Evolutionary conservation across 2,888 invertebrate genomes (phyloP).

Genomic region (Ommatoiulus sabulosus): DNA sequence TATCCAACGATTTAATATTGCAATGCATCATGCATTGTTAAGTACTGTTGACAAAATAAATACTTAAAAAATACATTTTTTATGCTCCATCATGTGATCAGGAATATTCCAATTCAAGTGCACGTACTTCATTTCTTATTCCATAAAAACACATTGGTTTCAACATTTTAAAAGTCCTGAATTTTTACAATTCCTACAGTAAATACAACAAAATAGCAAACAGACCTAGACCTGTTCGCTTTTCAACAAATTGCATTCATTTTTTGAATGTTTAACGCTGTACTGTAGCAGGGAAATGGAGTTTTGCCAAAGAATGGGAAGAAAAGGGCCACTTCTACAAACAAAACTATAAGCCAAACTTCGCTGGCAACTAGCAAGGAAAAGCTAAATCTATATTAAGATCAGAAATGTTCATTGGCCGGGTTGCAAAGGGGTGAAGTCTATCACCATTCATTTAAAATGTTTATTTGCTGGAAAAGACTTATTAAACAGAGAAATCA

Average conservation of each 20-base stretch:
- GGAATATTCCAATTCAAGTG: too few species aligned
- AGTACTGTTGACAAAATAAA: too few species aligned
- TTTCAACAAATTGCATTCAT: neutral
- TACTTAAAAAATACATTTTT: too few species aligned
- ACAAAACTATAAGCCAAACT: neutral
- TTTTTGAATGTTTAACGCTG: neutral
- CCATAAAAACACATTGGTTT: too few species aligned
- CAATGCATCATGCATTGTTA: too few species aligned
- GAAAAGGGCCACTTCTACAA: neutral
- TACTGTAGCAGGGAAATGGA: neutral
- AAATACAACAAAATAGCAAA: neutral
- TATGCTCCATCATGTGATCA: too few species aligned
- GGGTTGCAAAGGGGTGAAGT: neutral
- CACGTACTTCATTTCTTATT: too few species aligned
- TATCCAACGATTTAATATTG: too few species aligned
- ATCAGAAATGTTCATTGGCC: neutral
- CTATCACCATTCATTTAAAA: neutral
- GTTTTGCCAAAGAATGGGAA: neutral
- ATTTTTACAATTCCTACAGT: neutral
- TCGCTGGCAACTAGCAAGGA: conserved; percentile 7
- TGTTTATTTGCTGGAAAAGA: neutral
- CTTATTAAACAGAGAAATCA: conserved; percentile 8
- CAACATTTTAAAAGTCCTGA: too few species aligned
- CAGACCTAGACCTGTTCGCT: neutral
- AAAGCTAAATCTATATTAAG: neutral